A percentile compares a stretch with the other conserved stretches of the same genome.
phyloP scores from a whole-genome alignment of 2,797 vertebrate genomes.

The Chrysolophus pictus region DNA sequence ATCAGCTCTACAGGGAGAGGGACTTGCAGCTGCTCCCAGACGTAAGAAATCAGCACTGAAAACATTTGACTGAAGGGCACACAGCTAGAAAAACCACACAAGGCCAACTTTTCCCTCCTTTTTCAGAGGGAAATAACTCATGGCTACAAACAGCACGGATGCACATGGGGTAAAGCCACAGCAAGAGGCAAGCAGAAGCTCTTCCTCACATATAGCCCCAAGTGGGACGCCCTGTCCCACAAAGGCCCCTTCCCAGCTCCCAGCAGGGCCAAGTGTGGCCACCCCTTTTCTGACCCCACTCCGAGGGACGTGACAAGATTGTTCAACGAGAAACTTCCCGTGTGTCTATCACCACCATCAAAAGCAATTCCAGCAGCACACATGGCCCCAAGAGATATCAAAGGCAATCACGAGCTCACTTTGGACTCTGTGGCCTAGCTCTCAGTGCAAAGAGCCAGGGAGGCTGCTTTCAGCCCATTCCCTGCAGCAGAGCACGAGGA shows the following conservation, averaged over 20 bases:
- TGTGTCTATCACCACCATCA: slow-evolving; percentile 52
- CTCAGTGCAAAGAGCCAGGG: not conserved
- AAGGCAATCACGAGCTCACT: not conserved
- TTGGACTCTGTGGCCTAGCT: slow-evolving; percentile 39
- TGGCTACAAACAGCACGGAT: not conserved
- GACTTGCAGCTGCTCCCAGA: not conserved
- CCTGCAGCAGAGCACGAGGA: slow-evolving; percentile 19
- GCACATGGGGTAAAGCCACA: not conserved
- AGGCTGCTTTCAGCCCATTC: not conserved
- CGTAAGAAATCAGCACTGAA: not conserved
- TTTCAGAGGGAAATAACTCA: not conserved
- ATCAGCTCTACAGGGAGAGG: fast-evolving
- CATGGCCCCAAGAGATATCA: not conserved
- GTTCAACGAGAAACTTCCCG: slow-evolving; percentile 76
- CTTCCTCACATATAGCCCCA: not conserved
- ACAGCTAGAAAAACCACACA: not conserved
- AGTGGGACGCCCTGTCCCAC: not conserved
- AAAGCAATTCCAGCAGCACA: slow-evolving; percentile 1
- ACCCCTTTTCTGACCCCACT: slow-evolving; percentile 66
- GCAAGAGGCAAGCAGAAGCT: not conserved
- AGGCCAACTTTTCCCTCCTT: fast-evolving
- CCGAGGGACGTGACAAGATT: slow-evolving; percentile 76
- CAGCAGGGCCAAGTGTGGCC: slow-evolving; percentile 55
- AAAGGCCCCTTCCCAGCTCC: slow-evolving; percentile 70
- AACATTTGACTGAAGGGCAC: not conserved